Base-by-base conservation (phyloP, 2,797 vertebrate genomes). In the Sylvilagus floridanus region DNA sequence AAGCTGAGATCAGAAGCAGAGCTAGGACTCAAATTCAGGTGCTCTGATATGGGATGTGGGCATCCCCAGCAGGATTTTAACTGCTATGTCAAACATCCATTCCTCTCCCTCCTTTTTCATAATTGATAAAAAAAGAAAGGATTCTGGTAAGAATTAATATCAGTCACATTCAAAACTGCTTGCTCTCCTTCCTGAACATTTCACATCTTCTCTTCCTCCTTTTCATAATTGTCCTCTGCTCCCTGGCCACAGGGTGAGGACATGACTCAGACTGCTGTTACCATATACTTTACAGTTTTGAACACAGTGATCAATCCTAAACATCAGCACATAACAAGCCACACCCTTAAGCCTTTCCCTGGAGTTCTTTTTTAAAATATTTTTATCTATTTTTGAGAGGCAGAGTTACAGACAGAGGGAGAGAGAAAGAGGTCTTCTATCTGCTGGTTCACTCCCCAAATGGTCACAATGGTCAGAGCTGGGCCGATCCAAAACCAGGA, bases 111-210 rank as follows among this genome's bases (percentile, higher is more conserved):
- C 32, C 37, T 93, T 91, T 85, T 89, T 50, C 68, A 83, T 89
- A 88, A 79, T 37, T 79, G 57, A 89, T 19, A 10, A 50, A 50
- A 66, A 60, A 63, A 52, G n/a, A 26, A 72, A 90, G 30, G 37
- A 82, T 78, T 90, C 65, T 87, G 60, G 10, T 54, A 52, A 57
- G 42, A 73, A 84, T 95, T 71, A 83, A 30, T 35, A 73, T 94
- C 32, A 22, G 3, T 76, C 90, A 63, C 16, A 82, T 62, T 81
- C 12, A 57, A 72, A 91, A 62, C n/a, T 91, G n/a, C 69, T 88
- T 71, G 10, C 26, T 94, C 66, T 47, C 17, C 1, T 37, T 93
- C 57, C 47, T 84, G 5, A 30, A 47, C 22, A 22, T 17, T 65
- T 71, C 10, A 1, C 0, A 7, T 24, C 50, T 77, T 93, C 47